A percentile compares a stretch with the other conserved stretches of the same genome.
These are phyloP conservation scores for Tetragonula carbonaria DNA, from an alignment of 2,888 invertebrate genomes.

Conservation along the genomic window DNA sequence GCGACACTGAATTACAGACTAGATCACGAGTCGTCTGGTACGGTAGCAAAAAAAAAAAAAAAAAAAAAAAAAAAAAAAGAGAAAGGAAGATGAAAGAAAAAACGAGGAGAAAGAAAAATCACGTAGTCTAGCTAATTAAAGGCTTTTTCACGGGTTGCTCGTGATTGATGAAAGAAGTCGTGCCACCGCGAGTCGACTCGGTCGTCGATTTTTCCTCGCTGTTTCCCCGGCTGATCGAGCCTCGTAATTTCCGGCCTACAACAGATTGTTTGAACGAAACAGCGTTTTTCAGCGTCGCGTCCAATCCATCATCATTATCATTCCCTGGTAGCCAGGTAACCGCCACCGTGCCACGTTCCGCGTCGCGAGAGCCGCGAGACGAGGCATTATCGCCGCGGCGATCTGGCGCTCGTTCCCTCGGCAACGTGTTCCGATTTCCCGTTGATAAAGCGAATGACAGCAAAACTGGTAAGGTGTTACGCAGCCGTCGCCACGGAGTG, in stretches of 20 bases:
- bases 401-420: slow-evolving; percentile 44
- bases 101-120: not conserved
- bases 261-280: slow-evolving; percentile 51
- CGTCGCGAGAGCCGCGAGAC: slow-evolving; percentile 32
- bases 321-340: slow-evolving; percentile 35
- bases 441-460: slow-evolving; percentile 68
- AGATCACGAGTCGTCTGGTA: slow-evolving; percentile 4
- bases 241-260: slow-evolving; percentile 29
- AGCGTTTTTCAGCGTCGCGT: slow-evolving; percentile 37
- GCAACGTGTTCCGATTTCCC: slow-evolving; percentile 65
- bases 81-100: not conserved
- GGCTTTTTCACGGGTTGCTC: slow-evolving; percentile 29
- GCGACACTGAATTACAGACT: slow-evolving; percentile 14
- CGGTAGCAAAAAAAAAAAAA: not conserved
- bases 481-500: not conserved
- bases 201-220: slow-evolving; percentile 22
- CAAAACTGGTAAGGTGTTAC: slow-evolving; percentile 54
- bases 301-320: slow-evolving; percentile 58
- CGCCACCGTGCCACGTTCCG: slow-evolving; percentile 36
- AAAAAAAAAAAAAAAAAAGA: not conserved
- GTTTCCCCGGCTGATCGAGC: not conserved
- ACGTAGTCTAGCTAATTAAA: slow-evolving; percentile 34
- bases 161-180: slow-evolving; percentile 55
- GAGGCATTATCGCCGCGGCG: slow-evolving; percentile 53
- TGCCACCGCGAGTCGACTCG: slow-evolving; percentile 14